Base-by-base conservation (phyloP, 2,797 vertebrate species). In the Picus viridis region DNA sequence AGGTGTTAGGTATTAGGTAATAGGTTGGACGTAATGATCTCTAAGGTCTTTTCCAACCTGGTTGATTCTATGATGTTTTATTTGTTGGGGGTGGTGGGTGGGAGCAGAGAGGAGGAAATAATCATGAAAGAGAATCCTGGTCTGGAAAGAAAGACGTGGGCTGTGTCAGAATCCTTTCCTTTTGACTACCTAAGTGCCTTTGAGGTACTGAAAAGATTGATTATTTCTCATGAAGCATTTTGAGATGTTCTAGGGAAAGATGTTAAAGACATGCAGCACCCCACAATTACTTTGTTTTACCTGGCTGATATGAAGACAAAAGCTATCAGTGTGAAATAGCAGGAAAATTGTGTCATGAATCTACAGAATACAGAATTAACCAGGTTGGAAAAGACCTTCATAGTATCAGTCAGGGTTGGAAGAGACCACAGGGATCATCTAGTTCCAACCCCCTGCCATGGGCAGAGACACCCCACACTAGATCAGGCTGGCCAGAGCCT, bases 161-260 rank as follows among this genome's bases (percentile, higher is more conserved):
- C 58, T 71, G 8, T 51, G 20, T 75, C 39, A 81, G 67, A 87
- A 83, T 87, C 61, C 41, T 83, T 93, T 89, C 7, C 5, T 53
- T 80, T 78, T 43, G 81, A 71, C 30, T 72, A 43, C 49, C 77
- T 34, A 58, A 80, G 15, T 71, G 18, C 30, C 64, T 86, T 49
- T 80, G 72, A 69, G 41, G 5, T 77, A 71, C 32, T 67, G 59
- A 88, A 83, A 59, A 88, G 18, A 39, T 77, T 64, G 47, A 29
- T 84, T 80, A 49, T 45, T 88, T 93, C 91, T 94, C 58, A 80
- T 77, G 72, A 62, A 18, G 10, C 15, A 62, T 83, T 89, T 90
- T 91, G 69, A 89, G 39, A 41, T 83, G 8, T 53, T 85, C 47
- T 71, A 17, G 19, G 27, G 29, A 80, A 83, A 83, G 65, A 74